Evolutionary conservation across 1,140 invertebrate species (phyloP).

Genomic region (Aphelenchoides fujianensis): DNA sequence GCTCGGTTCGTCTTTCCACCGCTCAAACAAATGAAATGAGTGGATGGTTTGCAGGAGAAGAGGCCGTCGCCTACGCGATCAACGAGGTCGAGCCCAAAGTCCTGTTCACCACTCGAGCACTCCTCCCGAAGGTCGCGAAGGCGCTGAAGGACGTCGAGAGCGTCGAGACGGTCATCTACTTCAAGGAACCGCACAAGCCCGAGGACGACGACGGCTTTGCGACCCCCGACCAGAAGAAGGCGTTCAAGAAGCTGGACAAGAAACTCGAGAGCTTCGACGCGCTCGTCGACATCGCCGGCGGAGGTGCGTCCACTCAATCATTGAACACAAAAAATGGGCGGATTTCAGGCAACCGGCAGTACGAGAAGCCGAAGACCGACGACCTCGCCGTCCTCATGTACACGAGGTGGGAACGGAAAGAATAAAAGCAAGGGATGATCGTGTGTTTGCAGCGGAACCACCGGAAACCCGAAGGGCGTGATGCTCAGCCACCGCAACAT

Average conservation of each 20-base stretch:
- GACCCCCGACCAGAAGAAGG: background rate
- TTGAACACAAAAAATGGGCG: background rate
- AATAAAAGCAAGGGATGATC: no score
- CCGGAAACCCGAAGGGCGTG: slow-evolving; percentile 68
- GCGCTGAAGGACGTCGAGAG: slow-evolving; percentile 38
- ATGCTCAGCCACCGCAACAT: slow-evolving; percentile 78
- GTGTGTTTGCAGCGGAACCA: slow-evolving; percentile 75
- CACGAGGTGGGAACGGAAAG: slow-evolving; percentile 69
- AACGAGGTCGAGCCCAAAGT: slow-evolving; percentile 85
- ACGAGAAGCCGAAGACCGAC: slow-evolving; percentile 63
- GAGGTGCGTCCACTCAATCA: slow-evolving; percentile 65
- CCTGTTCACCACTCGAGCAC: slow-evolving; percentile 55
- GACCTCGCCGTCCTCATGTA: slow-evolving; percentile 93
- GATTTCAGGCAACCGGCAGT: background rate
- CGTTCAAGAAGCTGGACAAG: background rate
- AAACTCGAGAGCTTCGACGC: slow-evolving; percentile 52
- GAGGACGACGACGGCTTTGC: slow-evolving; percentile 14
- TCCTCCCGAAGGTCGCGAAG: slow-evolving; percentile 50
- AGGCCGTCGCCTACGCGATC: slow-evolving; percentile 88
- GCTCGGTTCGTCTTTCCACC: no score
- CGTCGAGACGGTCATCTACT: slow-evolving; percentile 56
- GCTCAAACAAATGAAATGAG: no score
- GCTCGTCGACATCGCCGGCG: slow-evolving; percentile 77
- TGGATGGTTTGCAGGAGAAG: no score
- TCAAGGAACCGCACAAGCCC: slow-evolving; percentile 37